Evolutionary conservation across 2,113 vertebrate species (phyloP), one percentile per base, ranked within the genome.

Genomic region (Brevimyrus niger): DNA sequence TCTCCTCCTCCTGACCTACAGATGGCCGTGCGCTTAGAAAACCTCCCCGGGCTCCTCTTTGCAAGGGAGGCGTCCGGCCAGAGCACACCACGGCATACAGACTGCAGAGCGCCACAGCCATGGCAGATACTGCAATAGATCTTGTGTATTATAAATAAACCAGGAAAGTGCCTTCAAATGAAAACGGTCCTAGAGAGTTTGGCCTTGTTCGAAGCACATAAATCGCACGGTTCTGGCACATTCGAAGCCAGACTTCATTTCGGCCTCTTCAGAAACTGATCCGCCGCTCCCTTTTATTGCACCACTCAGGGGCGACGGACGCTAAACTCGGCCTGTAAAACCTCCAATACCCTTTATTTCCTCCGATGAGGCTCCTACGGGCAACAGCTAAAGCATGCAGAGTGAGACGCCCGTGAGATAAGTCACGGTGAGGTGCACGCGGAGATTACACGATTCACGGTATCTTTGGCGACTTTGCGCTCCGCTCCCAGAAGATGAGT

Each of bases 381-480:
- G 83, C 21, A 48, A 13, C 46, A 48, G n/a, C 27, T 27, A 85
- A 85, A 27, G 83, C 47, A 27, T n/a, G 47, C 23, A 27, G 83
- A 50, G 21, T 50, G 83, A 85, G 31, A 48, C 3, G 23, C 83
- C 47, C 50, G 27, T 3, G 83, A 85, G 83, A 85, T 85, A 85
- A 85, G 83, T 44, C 83, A 23, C 8, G 31, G 83, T 27, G 23
- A 85, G 83, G 44, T 31, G 83, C 46, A 11, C 21, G 9, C 9
- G 83, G 83, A 85, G 83, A 50, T 85, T 85, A 85, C 83, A 85
- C 2, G 46, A 85, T 48, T 85, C 47, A 48, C 27, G 83, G 83
- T 27, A 11, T 86, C 83, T 86, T 6, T n/a, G 83, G 83, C 23
- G 31, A 46, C 83, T 85, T 85, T 13, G 83, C n/a, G n/a, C 83